phyloP scores from a whole-genome alignment of 2,797 vertebrate species.

The Muraenolepis orangiensis region DNA sequence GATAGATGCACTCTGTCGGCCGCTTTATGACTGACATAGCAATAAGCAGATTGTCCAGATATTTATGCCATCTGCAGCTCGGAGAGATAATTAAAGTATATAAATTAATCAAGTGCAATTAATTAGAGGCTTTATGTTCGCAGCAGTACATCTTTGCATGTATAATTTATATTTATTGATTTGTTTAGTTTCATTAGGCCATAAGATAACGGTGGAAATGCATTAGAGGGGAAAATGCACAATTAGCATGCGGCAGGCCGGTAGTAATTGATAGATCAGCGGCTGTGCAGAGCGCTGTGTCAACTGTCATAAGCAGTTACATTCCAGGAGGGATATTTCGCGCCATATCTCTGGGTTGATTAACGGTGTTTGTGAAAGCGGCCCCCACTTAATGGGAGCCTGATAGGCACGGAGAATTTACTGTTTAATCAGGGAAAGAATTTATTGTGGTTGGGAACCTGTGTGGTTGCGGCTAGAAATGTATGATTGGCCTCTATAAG shows the following conservation, averaged over 20 bases:
- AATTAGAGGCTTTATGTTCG: slow-evolving; percentile 99
- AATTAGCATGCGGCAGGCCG: slow-evolving; percentile 92
- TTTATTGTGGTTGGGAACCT: slow-evolving; percentile 71
- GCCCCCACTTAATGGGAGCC: slow-evolving; percentile 88
- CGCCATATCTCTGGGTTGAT: slow-evolving; percentile 89
- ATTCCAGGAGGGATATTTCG: slow-evolving; percentile 96
- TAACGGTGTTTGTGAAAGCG: slow-evolving; percentile 94
- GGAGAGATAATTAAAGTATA: slow-evolving; percentile 99
- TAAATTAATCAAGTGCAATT: slow-evolving; percentile 99
- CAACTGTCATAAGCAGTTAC: slow-evolving; percentile 99
- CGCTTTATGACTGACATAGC: slow-evolving; percentile 99
- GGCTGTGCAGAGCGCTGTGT: slow-evolving; percentile 96
- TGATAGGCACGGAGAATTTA: slow-evolving; percentile 97
- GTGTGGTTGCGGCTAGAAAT: slow-evolving; percentile 67
- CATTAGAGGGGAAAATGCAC: slow-evolving; percentile 99
- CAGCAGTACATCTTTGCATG: slow-evolving; percentile 99
- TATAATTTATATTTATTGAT: slow-evolving; percentile 99
- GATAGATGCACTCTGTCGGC: slow-evolving; percentile 93
- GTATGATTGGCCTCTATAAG: slow-evolving; percentile 78
- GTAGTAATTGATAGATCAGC: slow-evolving; percentile 98
- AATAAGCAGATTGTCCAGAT: slow-evolving; percentile 99
- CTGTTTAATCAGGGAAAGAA: slow-evolving; percentile 96
- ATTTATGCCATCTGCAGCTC: slow-evolving; percentile 99
- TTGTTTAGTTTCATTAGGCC: slow-evolving; percentile 99
- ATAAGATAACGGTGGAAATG: slow-evolving; percentile 99